Evolutionary conservation across 92 coral and sea anemone species (phyloP).

Genomic region (Bergia puertoricense): DNA sequence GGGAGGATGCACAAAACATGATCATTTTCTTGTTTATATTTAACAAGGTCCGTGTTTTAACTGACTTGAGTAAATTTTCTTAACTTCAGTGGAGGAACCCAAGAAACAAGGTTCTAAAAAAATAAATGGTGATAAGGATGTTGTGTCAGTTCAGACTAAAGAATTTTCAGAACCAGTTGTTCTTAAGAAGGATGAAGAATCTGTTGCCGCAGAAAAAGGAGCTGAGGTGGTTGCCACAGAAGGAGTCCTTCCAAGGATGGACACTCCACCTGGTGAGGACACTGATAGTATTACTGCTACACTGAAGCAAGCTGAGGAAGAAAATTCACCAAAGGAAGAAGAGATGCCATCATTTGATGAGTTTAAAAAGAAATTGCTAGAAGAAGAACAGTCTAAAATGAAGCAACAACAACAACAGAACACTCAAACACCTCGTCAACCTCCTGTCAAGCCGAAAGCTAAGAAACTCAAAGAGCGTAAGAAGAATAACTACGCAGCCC

Average conservation of each 20-base stretch:
- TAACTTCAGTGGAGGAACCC: constrained; percentile 13
- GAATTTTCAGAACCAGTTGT: constrained; percentile 37
- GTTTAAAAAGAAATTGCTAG: constrained; percentile 81
- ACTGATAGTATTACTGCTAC: constrained; percentile 75
- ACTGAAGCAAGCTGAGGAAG: constrained; percentile 83
- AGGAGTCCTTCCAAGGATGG: neutral
- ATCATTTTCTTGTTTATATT: too few relatives aligned
- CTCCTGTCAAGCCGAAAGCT: constrained; percentile 56
- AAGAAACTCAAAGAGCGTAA: constrained; percentile 85
- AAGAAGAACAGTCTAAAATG: constrained; percentile 82
- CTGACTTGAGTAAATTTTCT: neutral
- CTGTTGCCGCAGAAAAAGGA: neutral
- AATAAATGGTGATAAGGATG: neutral
- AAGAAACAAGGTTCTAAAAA: neutral
- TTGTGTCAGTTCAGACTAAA: neutral
- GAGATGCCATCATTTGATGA: constrained; percentile 99
- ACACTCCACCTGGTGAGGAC: constrained; percentile 40
- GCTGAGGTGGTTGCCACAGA: neutral
- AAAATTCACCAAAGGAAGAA: constrained; percentile 64
- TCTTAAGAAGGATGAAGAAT: neutral
- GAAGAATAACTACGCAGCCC: constrained; percentile 91
- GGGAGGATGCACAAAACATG: too few relatives aligned
- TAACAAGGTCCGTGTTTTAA: neutral
- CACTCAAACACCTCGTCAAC: constrained; percentile 38
- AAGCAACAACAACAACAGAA: constrained; percentile 62